These are phyloP conservation scores for Yasuhikotakia modesta DNA, from an alignment of 2,797 vertebrate species.

Conservation along the genomic window DNA sequence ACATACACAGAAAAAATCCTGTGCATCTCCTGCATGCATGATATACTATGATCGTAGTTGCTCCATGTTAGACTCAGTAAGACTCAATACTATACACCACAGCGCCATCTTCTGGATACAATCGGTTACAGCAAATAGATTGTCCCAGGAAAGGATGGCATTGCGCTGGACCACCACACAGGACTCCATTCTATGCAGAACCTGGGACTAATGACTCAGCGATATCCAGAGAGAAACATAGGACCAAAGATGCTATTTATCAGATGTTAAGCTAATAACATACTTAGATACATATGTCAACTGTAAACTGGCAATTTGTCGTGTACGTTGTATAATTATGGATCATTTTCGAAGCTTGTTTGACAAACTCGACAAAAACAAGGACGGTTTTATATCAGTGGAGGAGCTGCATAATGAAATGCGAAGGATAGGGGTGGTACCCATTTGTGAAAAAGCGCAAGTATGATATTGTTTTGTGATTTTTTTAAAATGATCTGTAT, in stretches of 20 bases:
- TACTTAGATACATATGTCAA: not conserved
- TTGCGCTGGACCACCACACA: not conserved
- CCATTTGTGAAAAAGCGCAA: slow-evolving; percentile 71
- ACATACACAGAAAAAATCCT: not conserved
- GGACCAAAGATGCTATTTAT: slow-evolving; percentile 1
- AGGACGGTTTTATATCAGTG: slow-evolving; percentile 74
- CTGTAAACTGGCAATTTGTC: not conserved
- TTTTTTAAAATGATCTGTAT: no score
- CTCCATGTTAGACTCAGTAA: no score
- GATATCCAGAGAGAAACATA: slow-evolving; percentile 31
- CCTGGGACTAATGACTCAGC: slow-evolving; percentile 67
- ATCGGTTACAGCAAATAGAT: not conserved
- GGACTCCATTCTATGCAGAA: not conserved
- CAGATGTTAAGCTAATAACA: not conserved
- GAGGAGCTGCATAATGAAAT: slow-evolving; percentile 75
- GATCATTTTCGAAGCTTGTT: slow-evolving; percentile 75
- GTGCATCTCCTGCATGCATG: no score
- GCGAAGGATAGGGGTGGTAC: slow-evolving; percentile 73
- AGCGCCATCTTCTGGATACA: slow-evolving; percentile 65
- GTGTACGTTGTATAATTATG: slow-evolving; percentile 62
- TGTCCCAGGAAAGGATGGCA: not conserved
- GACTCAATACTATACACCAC: slow-evolving; percentile 26
- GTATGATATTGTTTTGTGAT: slow-evolving; percentile 55
- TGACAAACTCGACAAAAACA: slow-evolving; percentile 73
- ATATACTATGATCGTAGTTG: not conserved